phyloP scores from a whole-genome alignment of 92 coral and sea anemone genomes.

The Epizoanthus rinbou region DNA sequence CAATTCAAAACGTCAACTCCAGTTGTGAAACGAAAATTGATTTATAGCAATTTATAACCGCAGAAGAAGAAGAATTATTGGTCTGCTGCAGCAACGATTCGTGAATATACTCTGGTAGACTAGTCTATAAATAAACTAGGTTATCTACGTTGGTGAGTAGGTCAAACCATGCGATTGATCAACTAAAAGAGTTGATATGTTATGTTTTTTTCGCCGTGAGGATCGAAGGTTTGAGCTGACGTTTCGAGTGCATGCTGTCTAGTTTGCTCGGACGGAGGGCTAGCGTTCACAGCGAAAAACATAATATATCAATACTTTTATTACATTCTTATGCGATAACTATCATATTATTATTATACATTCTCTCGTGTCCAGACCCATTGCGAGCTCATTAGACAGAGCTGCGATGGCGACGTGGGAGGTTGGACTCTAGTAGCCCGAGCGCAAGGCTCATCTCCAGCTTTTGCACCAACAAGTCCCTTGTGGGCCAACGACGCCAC shows the following conservation, averaged over 20 bases:
- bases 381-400: conserved; percentile 80
- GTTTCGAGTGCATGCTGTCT: too few species aligned
- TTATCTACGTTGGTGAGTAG: too few species aligned
- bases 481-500: conserved; percentile 90
- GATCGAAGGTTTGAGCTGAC: too few species aligned
- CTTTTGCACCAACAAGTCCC: conserved; percentile 94
- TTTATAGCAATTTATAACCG: neutral
- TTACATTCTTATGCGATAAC: neutral
- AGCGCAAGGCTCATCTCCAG: conserved; percentile 85
- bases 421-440: conserved; percentile 99
- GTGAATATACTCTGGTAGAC: too few species aligned
- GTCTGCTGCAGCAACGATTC: too few species aligned
- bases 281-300: too few species aligned
- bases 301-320: too few species aligned
- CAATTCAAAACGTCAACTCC: neutral
- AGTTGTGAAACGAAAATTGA: neutral
- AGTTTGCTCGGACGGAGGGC: too few species aligned
- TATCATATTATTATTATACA: neutral
- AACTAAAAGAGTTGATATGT: too few species aligned
- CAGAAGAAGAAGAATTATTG: neutral
- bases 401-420: conserved; percentile 68
- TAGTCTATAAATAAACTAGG: too few species aligned
- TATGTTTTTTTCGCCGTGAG: too few species aligned
- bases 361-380: conserved; percentile 61
- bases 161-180: too few species aligned